Base-by-base conservation (phyloP, 2,888 invertebrate genomes). In the Phalangium opilio region DNA sequence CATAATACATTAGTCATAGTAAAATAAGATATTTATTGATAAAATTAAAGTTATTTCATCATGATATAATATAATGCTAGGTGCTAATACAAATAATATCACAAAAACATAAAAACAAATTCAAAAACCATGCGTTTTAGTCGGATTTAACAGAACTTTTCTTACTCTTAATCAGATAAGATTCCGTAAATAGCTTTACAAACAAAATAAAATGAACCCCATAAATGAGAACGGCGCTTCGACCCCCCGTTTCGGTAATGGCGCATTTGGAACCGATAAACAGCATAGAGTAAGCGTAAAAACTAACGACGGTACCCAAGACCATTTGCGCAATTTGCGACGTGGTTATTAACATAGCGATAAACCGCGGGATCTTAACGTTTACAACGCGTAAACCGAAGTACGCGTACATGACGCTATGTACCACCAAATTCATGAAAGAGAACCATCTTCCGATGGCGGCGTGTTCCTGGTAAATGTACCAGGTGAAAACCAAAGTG, bases 401-500 rank as follows among this genome's bases (percentile, higher is more conserved):
- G 70, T 89, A 90, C 7, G 81, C 76, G 70, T 87, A 90, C 90
- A 90, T 90, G 58, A 86, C 76, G 50, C 79, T 77, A 68, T 87
- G 86, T 45, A 90, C 86, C 62, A 81, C 82, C 64, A 85, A 89
- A 70, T 90, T 90, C 85, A 90, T 87, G 49, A 85, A 83, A 62
- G 89, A 82, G 70, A 87, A 90, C 87, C 89, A 89, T 57, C 90
- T 76, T 8, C 64, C 67, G 10, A 63, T 60, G 32, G 64, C 62
- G 32, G 63, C 64, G 51, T 64, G 63, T 47, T 62, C 59, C 45
- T 85, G 45, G 75, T 36, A 79, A 20, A 58, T 82, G 71, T 82
- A 89, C 90, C 90, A 91, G n/a, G 85, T 82, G 71, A 90, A 91
- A 46, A 91, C 75, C 53, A 91, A 75, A 47, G 91, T 91, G 33